Evolutionary conservation across 2,797 vertebrate species (phyloP).

Genomic region (Anguilla pacifica): DNA sequence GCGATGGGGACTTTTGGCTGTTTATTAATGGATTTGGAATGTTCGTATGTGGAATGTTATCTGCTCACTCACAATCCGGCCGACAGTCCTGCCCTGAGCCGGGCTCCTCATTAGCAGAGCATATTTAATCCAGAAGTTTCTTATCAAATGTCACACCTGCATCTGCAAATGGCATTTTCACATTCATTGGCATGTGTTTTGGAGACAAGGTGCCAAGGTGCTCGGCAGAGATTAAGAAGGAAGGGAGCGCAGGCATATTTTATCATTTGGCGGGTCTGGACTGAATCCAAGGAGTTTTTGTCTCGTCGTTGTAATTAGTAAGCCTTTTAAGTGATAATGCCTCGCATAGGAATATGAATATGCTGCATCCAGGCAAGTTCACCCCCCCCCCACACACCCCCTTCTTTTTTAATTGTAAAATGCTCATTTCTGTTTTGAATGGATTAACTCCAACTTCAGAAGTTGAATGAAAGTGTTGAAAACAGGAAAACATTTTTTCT

Average conservation of each 20-base stretch:
- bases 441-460: constrained; percentile 95
- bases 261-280: constrained; percentile 99
- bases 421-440: constrained; percentile 91
- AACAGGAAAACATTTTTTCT: constrained; percentile 62
- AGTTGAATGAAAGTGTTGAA: constrained; percentile 88
- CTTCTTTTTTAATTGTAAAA: constrained; percentile 84
- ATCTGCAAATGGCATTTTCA: constrained; percentile 99
- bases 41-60: constrained; percentile 99
- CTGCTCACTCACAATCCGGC: constrained; percentile 98
- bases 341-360: constrained; percentile 99
- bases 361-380: constrained; percentile 89
- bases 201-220: constrained; percentile 99
- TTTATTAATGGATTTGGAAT: constrained; percentile 99
- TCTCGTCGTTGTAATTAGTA: constrained; percentile 99
- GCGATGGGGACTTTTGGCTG: constrained; percentile 93
- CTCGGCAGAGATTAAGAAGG: constrained; percentile 99
- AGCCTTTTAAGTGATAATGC: constrained; percentile 99
- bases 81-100: constrained; percentile 99
- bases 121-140: constrained; percentile 99
- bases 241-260: constrained; percentile 99
- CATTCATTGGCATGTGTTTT: constrained; percentile 99
- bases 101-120: constrained; percentile 99
- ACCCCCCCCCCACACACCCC: constrained; percentile 46
- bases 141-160: constrained; percentile 99
- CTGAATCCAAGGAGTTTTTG: constrained; percentile 99